Evolutionary conservation across 92 coral and sea anemone species (phyloP), one percentile per base, ranked within the genome.

Genomic region (Siderastrea siderea): DNA sequence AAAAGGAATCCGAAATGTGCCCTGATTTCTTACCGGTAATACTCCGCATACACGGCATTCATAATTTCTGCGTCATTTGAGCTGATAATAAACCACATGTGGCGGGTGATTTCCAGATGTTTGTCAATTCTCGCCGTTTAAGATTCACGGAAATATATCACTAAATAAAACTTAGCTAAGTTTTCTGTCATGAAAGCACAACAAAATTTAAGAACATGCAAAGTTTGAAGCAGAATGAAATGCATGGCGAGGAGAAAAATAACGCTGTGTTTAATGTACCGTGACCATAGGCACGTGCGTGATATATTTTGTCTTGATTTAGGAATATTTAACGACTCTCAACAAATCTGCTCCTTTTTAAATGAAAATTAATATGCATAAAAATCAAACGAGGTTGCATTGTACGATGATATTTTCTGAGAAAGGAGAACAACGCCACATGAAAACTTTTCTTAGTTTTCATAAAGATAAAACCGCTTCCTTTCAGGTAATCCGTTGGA

Each of bases 401-500:
- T 68, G 73, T 38, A n/a, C 47, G n/a, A 68, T 68, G 7, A 68
- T 68, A 14, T 59, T 59, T 59, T 59, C 15, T 7, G 15, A 59
- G 68, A n/a, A n/a, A n/a, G n/a, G n/a, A n/a, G n/a, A n/a, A n/a
- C n/a, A n/a, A n/a, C n/a, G n/a, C n/a, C n/a, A n/a, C n/a, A n/a
- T n/a, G n/a, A n/a, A n/a, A n/a, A n/a, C n/a, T n/a, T n/a, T n/a
- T n/a, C n/a, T n/a, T n/a, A n/a, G n/a, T n/a, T n/a, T n/a, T n/a
- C n/a, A n/a, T n/a, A n/a, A n/a, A n/a, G n/a, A n/a, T n/a, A n/a
- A n/a, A n/a, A n/a, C n/a, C n/a, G n/a, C n/a, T n/a, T n/a, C n/a
- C n/a, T 70, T 52, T 82, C 77, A 82, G 78, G 78, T 38, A 82
- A 82, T 70, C 86, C 86, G 17, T 7, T 19, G 67, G 86, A 83